Conservation (phyloP, 2,888 invertebrate genomes). For the Stenodera caucasica region DNA sequence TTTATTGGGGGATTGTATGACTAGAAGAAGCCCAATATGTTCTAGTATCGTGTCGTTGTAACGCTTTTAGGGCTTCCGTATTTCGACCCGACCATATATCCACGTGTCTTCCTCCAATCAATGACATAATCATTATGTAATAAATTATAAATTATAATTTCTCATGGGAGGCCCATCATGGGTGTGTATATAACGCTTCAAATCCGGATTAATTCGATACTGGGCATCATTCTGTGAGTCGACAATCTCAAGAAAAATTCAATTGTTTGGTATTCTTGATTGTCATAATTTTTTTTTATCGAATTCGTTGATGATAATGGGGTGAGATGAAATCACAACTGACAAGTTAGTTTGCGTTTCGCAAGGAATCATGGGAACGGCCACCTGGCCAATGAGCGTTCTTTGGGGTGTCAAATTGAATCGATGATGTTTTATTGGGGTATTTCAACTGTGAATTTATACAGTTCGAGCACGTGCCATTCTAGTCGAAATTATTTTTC, state of each 20-base stretch:
- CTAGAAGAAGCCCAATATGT: slow-evolving; percentile 17
- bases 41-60: slow-evolving; percentile 18
- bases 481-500: too few relatives aligned
- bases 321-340: slow-evolving; percentile 20
- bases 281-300: too few relatives aligned
- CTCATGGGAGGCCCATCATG: slow-evolving; percentile 7
- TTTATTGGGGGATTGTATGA: slow-evolving; percentile 1
- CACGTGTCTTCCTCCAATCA: slow-evolving; percentile 23
- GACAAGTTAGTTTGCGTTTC: slow-evolving; percentile 24
- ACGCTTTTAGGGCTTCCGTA: slow-evolving; percentile 22
- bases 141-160: too few relatives aligned
- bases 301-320: neutral
- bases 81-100: neutral
- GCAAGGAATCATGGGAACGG: slow-evolving; percentile 43
- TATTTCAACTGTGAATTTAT: slow-evolving; percentile 53
- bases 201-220: slow-evolving; percentile 25
- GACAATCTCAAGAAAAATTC: too few relatives aligned
- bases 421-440: slow-evolving; percentile 54
- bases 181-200: slow-evolving; percentile 16
- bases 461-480: slow-evolving; percentile 26
- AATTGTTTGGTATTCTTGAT: neutral
- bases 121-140: too few relatives aligned
- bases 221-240: too few relatives aligned
- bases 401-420: slow-evolving; percentile 56
- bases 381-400: slow-evolving; percentile 53